Evolutionary conservation across 2,113 vertebrate genomes (phyloP).

Genomic region (Lamprotornis superbus): DNA sequence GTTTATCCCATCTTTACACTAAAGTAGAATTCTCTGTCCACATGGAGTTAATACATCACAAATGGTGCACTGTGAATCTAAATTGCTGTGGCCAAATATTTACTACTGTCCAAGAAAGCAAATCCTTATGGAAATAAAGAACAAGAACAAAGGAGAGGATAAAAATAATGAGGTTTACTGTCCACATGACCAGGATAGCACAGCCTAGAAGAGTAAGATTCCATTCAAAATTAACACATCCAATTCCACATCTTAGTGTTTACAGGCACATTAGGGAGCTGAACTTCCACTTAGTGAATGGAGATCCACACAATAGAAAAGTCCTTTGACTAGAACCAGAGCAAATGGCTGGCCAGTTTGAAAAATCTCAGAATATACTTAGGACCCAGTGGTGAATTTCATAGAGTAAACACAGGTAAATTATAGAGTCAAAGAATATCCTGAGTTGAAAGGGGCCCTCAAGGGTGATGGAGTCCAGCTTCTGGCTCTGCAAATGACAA

Average conservation of each 20-base stretch:
- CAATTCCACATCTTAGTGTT: neutral
- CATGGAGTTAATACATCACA: neutral
- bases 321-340: neutral
- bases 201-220: neutral
- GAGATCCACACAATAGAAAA: neutral
- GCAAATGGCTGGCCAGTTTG: neutral
- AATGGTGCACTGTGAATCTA: neutral
- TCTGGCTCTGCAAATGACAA: neutral
- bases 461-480: fast-evolving
- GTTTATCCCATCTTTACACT: neutral
- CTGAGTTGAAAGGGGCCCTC: neutral
- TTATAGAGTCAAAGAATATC: neutral
- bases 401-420: neutral
- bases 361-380: neutral
- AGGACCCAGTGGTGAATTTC: neutral
- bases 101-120: neutral
- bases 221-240: neutral
- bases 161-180: neutral
- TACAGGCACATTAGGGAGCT: neutral
- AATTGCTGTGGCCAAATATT: neutral
- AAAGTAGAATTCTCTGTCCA: neutral
- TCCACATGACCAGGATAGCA: fast-evolving
- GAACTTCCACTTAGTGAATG: neutral
- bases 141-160: neutral
- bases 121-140: neutral